phyloP scores from a whole-genome alignment of 1,140 invertebrate species.

The honey bee (Apis mellifera) region DNA sequence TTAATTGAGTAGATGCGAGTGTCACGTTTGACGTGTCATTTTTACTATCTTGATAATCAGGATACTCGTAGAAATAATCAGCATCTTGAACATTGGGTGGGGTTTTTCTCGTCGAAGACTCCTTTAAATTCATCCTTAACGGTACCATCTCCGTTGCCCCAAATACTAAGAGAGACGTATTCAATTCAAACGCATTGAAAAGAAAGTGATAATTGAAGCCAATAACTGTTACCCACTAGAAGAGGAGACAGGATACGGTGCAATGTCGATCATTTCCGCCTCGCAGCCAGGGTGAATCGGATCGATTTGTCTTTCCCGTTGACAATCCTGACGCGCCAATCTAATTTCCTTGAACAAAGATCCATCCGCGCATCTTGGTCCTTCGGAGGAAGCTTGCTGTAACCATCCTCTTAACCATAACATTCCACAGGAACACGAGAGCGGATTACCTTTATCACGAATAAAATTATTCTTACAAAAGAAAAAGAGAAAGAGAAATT shows the following conservation, averaged over 20 bases:
- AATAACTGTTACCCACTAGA: slow-evolving; percentile 64
- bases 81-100: slow-evolving; percentile 86
- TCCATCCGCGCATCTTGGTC: slow-evolving; percentile 89
- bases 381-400: slow-evolving; percentile 86
- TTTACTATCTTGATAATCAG: slow-evolving; percentile 85
- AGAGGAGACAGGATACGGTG: slow-evolving; percentile 69
- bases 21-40: slow-evolving; percentile 65
- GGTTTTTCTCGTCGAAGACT: slow-evolving; percentile 72
- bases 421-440: slow-evolving; percentile 90
- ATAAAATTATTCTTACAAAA: not conserved
- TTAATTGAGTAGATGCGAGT: not conserved
- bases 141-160: slow-evolving; percentile 62
- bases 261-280: slow-evolving; percentile 83
- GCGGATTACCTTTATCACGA: slow-evolving; percentile 86
- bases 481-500: not conserved
- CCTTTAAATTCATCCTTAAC: slow-evolving; percentile 69
- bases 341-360: slow-evolving; percentile 86
- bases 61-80: slow-evolving; percentile 91
- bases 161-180: slow-evolving; percentile 51
- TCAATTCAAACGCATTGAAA: not conserved
- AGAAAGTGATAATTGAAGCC: not conserved
- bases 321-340: slow-evolving; percentile 86
- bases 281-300: slow-evolving; percentile 85
- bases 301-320: slow-evolving; percentile 81
- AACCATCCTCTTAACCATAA: slow-evolving; percentile 92